phyloP scores from a whole-genome alignment of 1,140 invertebrate species.

The Saccostrea echinata region DNA sequence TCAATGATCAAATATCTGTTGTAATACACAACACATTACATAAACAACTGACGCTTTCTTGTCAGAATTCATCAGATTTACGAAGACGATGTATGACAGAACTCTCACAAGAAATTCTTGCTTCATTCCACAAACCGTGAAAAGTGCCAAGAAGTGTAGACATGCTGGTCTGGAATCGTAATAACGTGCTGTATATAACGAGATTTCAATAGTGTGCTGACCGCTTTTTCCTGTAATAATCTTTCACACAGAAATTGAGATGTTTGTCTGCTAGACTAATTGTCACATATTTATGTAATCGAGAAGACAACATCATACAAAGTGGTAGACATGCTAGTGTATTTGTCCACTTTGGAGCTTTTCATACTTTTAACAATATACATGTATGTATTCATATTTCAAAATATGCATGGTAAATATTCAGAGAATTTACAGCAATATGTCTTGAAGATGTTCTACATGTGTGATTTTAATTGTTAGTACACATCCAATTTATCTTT shows the following conservation, averaged over 20 bases:
- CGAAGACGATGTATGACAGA: background rate
- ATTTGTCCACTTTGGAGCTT: background rate
- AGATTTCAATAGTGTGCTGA: background rate
- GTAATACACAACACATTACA: background rate
- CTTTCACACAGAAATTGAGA: background rate
- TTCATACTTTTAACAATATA: background rate
- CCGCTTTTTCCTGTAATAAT: background rate
- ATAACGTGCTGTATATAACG: background rate
- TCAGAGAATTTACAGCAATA: no score
- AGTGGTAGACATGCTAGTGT: background rate
- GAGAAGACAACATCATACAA: background rate
- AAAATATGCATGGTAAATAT: background rate
- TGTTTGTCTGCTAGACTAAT: background rate
- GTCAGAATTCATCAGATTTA: background rate
- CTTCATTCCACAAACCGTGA: constrained; percentile 7
- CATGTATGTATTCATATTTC: background rate
- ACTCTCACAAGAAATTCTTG: no score
- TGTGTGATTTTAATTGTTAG: no score
- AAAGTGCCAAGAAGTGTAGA: background rate
- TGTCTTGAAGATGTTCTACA: no score
- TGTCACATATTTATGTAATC: background rate
- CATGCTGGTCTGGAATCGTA: background rate
- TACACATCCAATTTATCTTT: no score
- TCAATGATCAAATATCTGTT: background rate
- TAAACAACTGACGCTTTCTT: background rate